Conservation (phyloP, 2,113 vertebrate genomes). For the Calonectris borealis region DNA sequence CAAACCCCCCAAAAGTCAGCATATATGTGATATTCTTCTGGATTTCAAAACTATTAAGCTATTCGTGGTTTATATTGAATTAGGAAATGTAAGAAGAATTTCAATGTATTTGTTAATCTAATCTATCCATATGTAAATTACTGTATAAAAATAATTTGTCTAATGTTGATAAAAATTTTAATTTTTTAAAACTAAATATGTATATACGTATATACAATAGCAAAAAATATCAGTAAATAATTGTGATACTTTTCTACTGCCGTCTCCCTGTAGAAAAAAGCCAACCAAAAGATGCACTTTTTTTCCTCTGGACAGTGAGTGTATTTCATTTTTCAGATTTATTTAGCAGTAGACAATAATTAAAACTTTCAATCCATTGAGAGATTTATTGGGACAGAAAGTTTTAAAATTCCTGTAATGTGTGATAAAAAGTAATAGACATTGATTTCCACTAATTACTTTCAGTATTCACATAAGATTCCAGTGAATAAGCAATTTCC, state of each 20-base stretch:
- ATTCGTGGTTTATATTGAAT: background rate
- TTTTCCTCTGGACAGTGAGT: background rate
- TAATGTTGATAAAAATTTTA: background rate
- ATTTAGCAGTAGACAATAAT: background rate
- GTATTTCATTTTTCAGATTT: background rate
- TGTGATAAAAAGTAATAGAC: background rate
- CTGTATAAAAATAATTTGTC: background rate
- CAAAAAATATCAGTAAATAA: background rate
- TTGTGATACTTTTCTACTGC: background rate
- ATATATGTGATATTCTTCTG: background rate
- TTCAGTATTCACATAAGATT: background rate
- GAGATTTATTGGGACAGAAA: background rate
- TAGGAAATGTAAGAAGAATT: background rate
- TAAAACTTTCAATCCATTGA: background rate
- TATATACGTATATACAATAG: background rate
- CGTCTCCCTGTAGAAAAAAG: background rate
- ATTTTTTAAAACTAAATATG: background rate
- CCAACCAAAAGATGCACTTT: background rate
- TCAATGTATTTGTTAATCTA: background rate
- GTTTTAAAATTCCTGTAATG: background rate
- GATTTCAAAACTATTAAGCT: background rate
- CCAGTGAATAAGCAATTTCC: background rate
- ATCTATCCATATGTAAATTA: background rate
- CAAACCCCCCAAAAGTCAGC: background rate
- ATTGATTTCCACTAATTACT: background rate